Evolutionary conservation across 2,797 vertebrate genomes (phyloP).

Genomic region (Enteromius treurensis): DNA sequence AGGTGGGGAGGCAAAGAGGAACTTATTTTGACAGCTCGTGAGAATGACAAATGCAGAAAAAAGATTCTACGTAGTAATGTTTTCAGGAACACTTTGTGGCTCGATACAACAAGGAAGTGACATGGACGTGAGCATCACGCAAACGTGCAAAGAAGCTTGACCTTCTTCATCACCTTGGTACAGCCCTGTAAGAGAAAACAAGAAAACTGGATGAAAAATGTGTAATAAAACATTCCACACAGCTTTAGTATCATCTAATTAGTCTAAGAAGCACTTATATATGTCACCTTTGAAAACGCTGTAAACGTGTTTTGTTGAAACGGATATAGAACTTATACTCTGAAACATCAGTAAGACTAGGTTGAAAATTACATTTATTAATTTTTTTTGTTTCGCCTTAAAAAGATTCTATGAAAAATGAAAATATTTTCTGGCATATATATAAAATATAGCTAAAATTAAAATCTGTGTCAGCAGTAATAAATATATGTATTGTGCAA

Average conservation of each 20-base stretch:
- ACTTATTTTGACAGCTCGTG: constrained; percentile 73
- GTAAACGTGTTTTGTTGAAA: background rate
- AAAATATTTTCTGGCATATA: background rate
- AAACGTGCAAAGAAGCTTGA: background rate
- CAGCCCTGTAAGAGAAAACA: constrained; percentile 10
- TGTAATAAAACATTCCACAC: background rate
- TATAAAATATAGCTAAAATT: background rate
- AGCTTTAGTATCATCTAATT: background rate
- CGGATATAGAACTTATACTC: background rate
- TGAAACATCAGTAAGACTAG: background rate
- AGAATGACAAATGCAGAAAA: constrained; percentile 44
- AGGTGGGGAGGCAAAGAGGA: constrained; percentile 55
- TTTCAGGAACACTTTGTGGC: background rate
- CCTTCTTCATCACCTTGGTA: background rate
- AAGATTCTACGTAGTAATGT: background rate
- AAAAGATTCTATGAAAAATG: background rate
- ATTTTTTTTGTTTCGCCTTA: too few species aligned
- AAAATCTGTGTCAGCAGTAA: background rate
- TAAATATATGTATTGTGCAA: background rate
- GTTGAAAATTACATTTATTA: background rate
- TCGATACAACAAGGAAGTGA: constrained; percentile 9
- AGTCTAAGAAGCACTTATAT: background rate
- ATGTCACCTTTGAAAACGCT: background rate
- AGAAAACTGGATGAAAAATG: background rate
- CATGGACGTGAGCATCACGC: constrained; percentile 20